phyloP scores from a whole-genome alignment of 2,888 invertebrate species.

The Protodeltote pygarga region DNA sequence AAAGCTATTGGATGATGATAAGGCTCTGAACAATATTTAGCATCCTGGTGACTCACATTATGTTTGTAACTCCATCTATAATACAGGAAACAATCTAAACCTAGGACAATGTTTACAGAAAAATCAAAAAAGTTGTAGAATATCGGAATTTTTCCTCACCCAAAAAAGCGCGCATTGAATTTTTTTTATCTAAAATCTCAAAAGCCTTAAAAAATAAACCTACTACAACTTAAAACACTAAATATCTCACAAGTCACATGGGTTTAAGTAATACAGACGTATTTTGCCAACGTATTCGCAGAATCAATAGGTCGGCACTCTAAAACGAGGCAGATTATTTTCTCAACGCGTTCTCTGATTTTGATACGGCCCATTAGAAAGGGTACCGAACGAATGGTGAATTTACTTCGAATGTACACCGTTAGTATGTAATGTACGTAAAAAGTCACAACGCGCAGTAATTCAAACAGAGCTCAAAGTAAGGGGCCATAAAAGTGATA shows the following conservation, averaged over 20 bases:
- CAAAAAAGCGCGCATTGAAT: too few relatives aligned
- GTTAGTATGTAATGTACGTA: slow-evolving; percentile 55
- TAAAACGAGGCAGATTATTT: slow-evolving; percentile 25
- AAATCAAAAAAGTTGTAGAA: neutral
- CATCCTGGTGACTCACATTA: too few relatives aligned
- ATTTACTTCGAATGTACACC: slow-evolving; percentile 46
- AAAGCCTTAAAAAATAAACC: neutral
- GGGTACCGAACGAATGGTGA: slow-evolving; percentile 7
- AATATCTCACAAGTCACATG: neutral
- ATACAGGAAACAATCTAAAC: neutral
- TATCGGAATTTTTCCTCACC: too few relatives aligned
- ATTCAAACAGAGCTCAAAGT: slow-evolving; percentile 76
- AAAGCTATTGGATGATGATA: too few relatives aligned
- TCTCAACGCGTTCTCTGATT: slow-evolving; percentile 30
- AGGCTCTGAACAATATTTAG: too few relatives aligned
- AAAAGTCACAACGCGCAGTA: slow-evolving; percentile 61
- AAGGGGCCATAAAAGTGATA: slow-evolving; percentile 84
- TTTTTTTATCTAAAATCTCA: too few relatives aligned
- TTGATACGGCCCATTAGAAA: slow-evolving; percentile 43
- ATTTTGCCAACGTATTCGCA: slow-evolving; percentile 6
- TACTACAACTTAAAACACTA: neutral
- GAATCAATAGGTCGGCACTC: slow-evolving; percentile 17
- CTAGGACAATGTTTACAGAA: neutral
- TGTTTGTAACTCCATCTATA: too few relatives aligned
- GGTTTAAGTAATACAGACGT: neutral